A percentile compares a stretch with the other conserved stretches of the same genome.
These are phyloP conservation scores for Phaetusa simplex DNA, from an alignment of 2,113 vertebrate species.

Conservation along the genomic window DNA sequence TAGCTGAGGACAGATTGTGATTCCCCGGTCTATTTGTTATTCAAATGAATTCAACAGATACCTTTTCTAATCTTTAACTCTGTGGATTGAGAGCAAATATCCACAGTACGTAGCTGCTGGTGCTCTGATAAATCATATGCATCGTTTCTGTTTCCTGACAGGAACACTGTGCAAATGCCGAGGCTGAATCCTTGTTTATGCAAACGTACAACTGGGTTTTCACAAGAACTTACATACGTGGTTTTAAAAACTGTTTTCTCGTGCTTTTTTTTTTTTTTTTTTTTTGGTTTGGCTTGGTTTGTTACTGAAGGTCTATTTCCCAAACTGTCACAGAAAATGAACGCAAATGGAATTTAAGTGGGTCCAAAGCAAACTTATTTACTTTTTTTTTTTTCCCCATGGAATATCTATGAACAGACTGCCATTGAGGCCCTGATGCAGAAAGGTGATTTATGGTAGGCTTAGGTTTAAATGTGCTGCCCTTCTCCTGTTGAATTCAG, in stretches of 20 bases:
- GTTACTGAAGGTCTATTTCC: neutral
- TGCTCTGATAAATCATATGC: slow-evolving; percentile 14
- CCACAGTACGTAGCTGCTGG: neutral
- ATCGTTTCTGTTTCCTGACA: neutral
- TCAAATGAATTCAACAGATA: slow-evolving; percentile 63
- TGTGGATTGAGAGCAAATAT: slow-evolving; percentile 12
- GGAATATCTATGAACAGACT: neutral
- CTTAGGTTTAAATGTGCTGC: neutral
- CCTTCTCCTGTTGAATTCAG: neutral
- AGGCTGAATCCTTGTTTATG: neutral
- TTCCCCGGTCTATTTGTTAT: slow-evolving; percentile 53
- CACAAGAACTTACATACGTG: neutral
- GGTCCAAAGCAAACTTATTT: neutral
- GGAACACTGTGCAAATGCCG: neutral
- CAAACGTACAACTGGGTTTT: neutral
- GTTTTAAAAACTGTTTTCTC: neutral
- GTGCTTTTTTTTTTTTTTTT: neutral
- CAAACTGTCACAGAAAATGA: neutral
- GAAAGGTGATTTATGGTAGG: neutral
- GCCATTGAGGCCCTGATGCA: neutral
- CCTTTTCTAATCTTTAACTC: slow-evolving; percentile 55
- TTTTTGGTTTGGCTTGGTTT: neutral
- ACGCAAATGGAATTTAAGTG: neutral
- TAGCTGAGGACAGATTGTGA: slow-evolving; percentile 55
- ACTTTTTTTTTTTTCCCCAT: neutral